Base-by-base conservation (phyloP, 2,113 vertebrate genomes). In the Cepphus grylle region DNA sequence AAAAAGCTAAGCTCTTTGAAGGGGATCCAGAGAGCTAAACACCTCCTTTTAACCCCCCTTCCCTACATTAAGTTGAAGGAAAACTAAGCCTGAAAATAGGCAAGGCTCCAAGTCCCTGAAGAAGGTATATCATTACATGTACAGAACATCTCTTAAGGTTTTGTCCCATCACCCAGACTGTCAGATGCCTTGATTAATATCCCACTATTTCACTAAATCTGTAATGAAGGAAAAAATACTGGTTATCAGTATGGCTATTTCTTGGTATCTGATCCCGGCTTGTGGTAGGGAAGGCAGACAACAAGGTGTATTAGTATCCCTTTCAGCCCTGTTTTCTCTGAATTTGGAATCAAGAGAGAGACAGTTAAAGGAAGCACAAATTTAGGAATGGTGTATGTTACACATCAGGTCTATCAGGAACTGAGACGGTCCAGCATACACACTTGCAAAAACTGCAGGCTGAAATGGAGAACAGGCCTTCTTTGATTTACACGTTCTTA, bases 171-270 rank as follows among this genome's bases (percentile, higher is more conserved):
- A 47, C 70, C 72, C 86, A 94, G 52, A 56, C 53, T n/a, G 43
- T 74, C 73, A 83, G 70, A 81, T 53, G 77, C 66, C 62, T 97
- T 92, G 72, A 96, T 87, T 59, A 61, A 83, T 78, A 85, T 22
- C 49, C 29, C 58, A 74, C 47, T 45, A 66, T 78, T 96, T 85
- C 62, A 86, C 40, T 81, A 55, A 42, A 55, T 36, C 84, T 86
- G 83, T 92, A 86, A 87, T 73, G 56, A 80, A 93, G 73, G 34
- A 80, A 81, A 66, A 5, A 36, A 36, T 13, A 72, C 7, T 8
- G 38, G 18, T 62, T 40, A 34, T 22, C 36, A 67, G 14, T 73
- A 45, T 82, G 62, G 45, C 36, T 3, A 92, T 66, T 85, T 90
- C 80, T 96, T 93, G 63, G 40, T 95, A 36, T 52, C 63, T 90